Conservation (phyloP, 2,888 invertebrate genomes). For the Frankliniella intonsa region DNA sequence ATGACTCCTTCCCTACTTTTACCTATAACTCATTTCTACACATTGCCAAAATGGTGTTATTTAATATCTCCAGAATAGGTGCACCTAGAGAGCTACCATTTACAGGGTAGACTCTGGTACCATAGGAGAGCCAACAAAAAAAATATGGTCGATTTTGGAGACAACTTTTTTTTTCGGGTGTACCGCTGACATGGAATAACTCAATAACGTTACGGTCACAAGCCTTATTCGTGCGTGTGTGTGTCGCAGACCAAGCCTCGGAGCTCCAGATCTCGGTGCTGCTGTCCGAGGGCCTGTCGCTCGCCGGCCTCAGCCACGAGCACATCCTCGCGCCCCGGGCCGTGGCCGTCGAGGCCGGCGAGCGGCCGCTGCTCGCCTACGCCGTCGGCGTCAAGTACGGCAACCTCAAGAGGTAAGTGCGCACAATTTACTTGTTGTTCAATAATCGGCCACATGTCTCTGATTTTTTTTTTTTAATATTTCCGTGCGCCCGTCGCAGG, state of each 20-base stretch:
- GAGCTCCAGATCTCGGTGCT: constrained; percentile 66
- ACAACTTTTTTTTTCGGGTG: no score
- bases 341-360: constrained; percentile 56
- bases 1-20: no score
- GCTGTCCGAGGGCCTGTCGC: constrained; percentile 68
- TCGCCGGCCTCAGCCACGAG: constrained; percentile 64
- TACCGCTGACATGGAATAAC: no score
- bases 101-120: no score
- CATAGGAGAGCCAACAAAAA: no score
- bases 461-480: background rate
- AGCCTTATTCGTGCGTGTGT: constrained; percentile 43
- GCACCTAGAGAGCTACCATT: no score
- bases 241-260: constrained; percentile 60
- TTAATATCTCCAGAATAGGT: no score
- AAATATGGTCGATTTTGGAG: no score
- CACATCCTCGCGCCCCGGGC: constrained; percentile 68
- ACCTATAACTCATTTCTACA: no score
- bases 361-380: constrained; percentile 64
- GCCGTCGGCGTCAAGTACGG: constrained; percentile 60
- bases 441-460: background rate
- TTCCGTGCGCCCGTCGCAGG: constrained; percentile 39
- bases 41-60: no score
- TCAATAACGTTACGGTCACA: no score
- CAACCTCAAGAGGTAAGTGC: constrained; percentile 61
- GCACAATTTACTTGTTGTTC: background rate